phyloP scores from a whole-genome alignment of 2,113 vertebrate species.

The Seriola rivoliana region DNA sequence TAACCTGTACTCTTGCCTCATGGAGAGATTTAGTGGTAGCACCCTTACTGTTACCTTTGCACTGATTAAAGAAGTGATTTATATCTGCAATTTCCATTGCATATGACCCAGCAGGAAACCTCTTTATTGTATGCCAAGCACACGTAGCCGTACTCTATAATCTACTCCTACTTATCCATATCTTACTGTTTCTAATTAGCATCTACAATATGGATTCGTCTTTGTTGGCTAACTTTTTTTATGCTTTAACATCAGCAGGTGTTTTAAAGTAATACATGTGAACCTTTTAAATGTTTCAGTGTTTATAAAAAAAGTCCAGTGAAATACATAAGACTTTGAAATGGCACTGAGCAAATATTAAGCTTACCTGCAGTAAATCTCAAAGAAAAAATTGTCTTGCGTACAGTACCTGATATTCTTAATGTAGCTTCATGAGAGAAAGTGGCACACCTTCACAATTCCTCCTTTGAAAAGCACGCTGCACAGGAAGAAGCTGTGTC shows the following conservation, averaged over 20 bases:
- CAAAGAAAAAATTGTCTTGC: neutral
- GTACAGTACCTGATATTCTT: neutral
- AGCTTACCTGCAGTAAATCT: neutral
- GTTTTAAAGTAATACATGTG: slow-evolving; percentile 4
- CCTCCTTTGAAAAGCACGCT: neutral
- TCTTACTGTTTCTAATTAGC: slow-evolving; percentile 46
- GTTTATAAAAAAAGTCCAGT: slow-evolving; percentile 3
- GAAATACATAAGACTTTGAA: neutral
- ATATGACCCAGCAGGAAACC: slow-evolving; percentile 46
- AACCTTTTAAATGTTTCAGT: slow-evolving; percentile 10
- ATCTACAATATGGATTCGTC: slow-evolving; percentile 27
- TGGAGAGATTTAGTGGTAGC: slow-evolving; percentile 32
- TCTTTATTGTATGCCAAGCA: slow-evolving; percentile 41
- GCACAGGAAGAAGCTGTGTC: slow-evolving; percentile 2
- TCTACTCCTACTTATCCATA: slow-evolving; percentile 28
- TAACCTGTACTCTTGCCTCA: slow-evolving; percentile 36
- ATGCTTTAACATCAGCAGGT: neutral
- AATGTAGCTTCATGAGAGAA: neutral
- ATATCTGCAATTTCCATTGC: slow-evolving; percentile 47
- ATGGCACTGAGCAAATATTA: neutral
- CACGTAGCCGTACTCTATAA: slow-evolving; percentile 15
- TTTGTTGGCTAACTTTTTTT: slow-evolving; percentile 5
- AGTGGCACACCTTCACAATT: neutral
- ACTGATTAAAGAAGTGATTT: slow-evolving; percentile 62
- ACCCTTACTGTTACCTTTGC: slow-evolving; percentile 5